These are phyloP conservation scores for Catocala nupta DNA, from an alignment of 2,888 invertebrate genomes.

Conservation along the genomic window DNA sequence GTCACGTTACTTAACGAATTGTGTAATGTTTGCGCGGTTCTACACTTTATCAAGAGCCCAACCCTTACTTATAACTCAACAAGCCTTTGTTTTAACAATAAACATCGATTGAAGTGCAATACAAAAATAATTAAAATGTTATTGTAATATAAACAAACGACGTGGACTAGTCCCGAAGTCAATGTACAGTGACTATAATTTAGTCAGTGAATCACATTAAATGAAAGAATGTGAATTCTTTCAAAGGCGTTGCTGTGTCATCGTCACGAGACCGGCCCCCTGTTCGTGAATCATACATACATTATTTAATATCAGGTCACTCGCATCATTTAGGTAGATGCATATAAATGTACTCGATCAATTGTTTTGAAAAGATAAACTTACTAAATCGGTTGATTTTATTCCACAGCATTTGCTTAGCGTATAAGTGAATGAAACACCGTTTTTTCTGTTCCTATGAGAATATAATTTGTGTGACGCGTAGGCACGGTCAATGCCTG, in stretches of 20 bases:
- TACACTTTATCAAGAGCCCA: too few relatives aligned
- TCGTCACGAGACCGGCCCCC: conserved; percentile 34
- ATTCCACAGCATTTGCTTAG: too few relatives aligned
- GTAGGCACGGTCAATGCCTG: conserved; percentile 21
- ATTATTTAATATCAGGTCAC: conserved; percentile 18
- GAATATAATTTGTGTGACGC: conserved; percentile 3
- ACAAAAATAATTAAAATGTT: not conserved
- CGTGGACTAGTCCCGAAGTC: conserved; percentile 27
- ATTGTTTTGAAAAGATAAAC: conserved; percentile 1
- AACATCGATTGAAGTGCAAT: not conserved
- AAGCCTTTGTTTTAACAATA: not conserved
- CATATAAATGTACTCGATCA: conserved; percentile 1
- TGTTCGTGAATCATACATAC: conserved; percentile 37
- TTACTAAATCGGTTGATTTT: not conserved
- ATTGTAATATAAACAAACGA: conserved; percentile 18
- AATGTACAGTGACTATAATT: conserved; percentile 51
- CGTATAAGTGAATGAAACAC: too few relatives aligned
- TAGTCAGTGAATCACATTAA: conserved; percentile 56
- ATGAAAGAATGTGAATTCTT: conserved; percentile 46
- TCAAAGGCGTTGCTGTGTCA: conserved; percentile 34
- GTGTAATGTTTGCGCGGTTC: not conserved
- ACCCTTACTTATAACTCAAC: too few relatives aligned
- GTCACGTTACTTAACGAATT: conserved; percentile 3
- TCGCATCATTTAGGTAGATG: conserved; percentile 8
- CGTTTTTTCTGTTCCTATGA: not conserved